phyloP scores from a whole-genome alignment of 2,113 vertebrate genomes.

The Pitta sordida region DNA sequence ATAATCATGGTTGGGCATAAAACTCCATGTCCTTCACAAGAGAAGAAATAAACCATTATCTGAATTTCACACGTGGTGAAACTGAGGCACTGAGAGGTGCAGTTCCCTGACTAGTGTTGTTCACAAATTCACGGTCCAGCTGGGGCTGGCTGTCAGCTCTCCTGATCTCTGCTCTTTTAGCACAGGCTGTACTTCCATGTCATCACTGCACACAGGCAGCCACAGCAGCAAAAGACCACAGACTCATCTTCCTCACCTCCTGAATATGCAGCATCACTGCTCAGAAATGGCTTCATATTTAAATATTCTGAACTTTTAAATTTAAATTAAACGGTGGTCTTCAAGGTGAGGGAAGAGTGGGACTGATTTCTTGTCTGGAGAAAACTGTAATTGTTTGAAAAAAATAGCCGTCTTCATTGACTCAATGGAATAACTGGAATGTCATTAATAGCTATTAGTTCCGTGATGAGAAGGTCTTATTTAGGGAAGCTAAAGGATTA shows the following conservation, averaged over 20 bases:
- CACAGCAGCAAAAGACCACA: fast-evolving
- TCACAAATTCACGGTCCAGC: not conserved
- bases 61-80: not conserved
- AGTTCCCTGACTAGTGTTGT: not conserved
- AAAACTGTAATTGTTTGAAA: not conserved
- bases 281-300: not conserved
- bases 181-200: not conserved
- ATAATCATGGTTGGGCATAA: not conserved
- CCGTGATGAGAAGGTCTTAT: not conserved
- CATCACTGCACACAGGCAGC: not conserved
- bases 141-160: not conserved
- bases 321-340: not conserved
- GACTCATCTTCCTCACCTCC: not conserved
- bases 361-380: not conserved
- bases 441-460: not conserved
- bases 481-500: not conserved
- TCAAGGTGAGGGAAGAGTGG: not conserved
- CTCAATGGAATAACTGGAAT: not conserved
- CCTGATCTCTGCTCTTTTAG: not conserved
- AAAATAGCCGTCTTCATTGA: not conserved
- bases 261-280: not conserved
- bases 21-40: not conserved
- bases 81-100: not conserved
- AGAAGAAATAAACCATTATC: not conserved
- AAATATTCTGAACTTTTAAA: not conserved